Base-by-base conservation (phyloP, 35 echinoderm and acorn worm genomes). In the Ophiothrix spiculata region DNA sequence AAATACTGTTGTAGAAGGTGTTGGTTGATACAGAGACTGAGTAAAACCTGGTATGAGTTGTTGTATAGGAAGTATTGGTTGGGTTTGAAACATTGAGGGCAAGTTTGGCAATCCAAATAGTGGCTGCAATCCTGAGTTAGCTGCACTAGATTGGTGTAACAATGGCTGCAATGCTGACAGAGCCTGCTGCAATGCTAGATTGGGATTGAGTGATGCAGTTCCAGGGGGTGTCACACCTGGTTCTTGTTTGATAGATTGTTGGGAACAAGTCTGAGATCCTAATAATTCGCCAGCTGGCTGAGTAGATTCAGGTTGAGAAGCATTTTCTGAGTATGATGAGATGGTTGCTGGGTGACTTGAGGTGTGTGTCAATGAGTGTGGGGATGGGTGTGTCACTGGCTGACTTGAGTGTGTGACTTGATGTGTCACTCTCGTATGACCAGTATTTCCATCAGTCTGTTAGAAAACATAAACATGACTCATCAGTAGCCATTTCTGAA, bases 401-500 rank as follows among this genome's bases (percentile, higher is more conserved):
- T n/a, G n/a, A n/a, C n/a, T n/a, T n/a, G n/a, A n/a, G n/a, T n/a
- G n/a, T n/a, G n/a, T n/a, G n/a, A n/a, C n/a, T n/a, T n/a, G n/a
- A n/a, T n/a, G n/a, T 69, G 25, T 28, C 23, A 25, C 60, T 28
- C 60, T 69, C 60, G 17, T 10, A 25, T 69, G 60, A n/a, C 60
- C 60, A 69, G 60, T 12, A n/a, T 69, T 69, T n/a, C 1, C 60
- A 69, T 69, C 60, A 69, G 60, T 69, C 60, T 69, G 60, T 69
- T 69, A 69, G 17, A 69, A 69, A 69, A 69, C 60, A 69, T 28
- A 69, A 69, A 69, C 3, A 69, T 69, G 60, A 69, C 60, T n/a
- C n/a, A n/a, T n/a, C n/a, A n/a, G n/a, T n/a, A n/a, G n/a, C n/a
- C n/a, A n/a, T n/a, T n/a, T n/a, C n/a, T n/a, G n/a, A n/a, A n/a